phyloP scores from a whole-genome alignment of 2,888 invertebrate genomes.

The Dyspetes luteomarginatus region DNA sequence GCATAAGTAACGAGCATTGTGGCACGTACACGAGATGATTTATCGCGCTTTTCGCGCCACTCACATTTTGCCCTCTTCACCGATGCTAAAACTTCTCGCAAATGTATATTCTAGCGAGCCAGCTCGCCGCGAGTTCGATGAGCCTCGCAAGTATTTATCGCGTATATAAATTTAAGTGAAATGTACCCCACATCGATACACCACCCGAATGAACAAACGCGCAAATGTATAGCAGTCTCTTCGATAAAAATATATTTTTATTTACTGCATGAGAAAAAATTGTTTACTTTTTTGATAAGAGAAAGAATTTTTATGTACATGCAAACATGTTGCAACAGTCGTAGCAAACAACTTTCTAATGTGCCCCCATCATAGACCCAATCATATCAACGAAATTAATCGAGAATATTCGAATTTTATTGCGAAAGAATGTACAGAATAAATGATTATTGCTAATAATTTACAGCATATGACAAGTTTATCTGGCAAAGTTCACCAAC shows the following conservation, averaged over 20 bases:
- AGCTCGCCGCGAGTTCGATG: conserved; percentile 3
- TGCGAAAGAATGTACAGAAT: too few relatives aligned
- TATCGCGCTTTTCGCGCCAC: conserved; percentile 37
- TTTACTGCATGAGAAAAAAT: neutral
- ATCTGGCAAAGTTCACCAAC: neutral
- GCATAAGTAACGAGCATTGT: conserved; percentile 26
- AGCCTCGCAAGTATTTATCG: conserved; percentile 10
- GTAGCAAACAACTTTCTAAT: conserved; percentile 35
- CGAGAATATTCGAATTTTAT: neutral
- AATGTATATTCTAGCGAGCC: conserved; percentile 23
- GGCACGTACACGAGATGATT: conserved; percentile 31
- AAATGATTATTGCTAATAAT: too few relatives aligned
- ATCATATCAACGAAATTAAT: neutral
- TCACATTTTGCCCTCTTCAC: conserved; percentile 11
- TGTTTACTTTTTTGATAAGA: neutral
- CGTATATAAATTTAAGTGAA: neutral
- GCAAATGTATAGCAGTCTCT: neutral
- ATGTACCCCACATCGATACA: neutral
- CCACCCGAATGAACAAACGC: neutral
- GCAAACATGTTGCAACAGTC: neutral
- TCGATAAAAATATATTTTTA: neutral
- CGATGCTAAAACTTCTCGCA: conserved; percentile 26
- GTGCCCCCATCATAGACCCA: neutral
- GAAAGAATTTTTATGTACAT: neutral
- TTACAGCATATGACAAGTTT: too few relatives aligned